Base-by-base conservation (phyloP, 1,140 invertebrate species). In the Bathynomus jamesi region DNA sequence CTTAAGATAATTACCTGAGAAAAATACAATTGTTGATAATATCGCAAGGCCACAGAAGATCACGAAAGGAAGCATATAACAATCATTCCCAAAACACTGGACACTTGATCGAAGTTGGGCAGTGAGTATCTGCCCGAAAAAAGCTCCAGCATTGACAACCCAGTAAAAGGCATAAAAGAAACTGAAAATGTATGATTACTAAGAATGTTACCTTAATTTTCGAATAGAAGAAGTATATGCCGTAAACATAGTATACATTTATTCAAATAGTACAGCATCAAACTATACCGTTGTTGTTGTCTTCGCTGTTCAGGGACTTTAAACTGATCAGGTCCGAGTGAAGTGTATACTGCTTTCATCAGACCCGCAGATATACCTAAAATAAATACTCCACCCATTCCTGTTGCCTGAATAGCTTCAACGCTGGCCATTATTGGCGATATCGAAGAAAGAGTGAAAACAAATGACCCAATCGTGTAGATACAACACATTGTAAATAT, bases 121-220 rank as follows among this genome's bases (percentile, higher is more conserved):
- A 21, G 74, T 76, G 64, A 76, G 71, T 63, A 73, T 60, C 30
- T 70, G 67, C 5, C 74, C 74, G n/a, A 72, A 5, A 67, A 76
- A 73, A 27, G 74, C 74, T 4, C 74, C 74, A 2, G 74, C 74
- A 64, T 76, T 76, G 71, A 76, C 73, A 70, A 76, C 73, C 74
- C 74, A 76, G 68, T 76, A 76, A 67, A 76, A 76, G 63, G 69
- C 68, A 31, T 76, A 72, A 70, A 76, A 76, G 67, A 73, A 76
- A 46, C 74, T 76, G n/a, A n/a, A n/a, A n/a, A n/a, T n/a, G n/a
- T 70, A 3, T 25, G 28, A 27, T 53, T 53, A 53, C 46, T 21
- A 53, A 13, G 11, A 13, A 13, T 13, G 46, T 28, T 27, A 4
- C 5, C 64, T 3, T 10, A 8, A 65, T 8, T 28, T 65, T 65